Percentiles rank a stretch among this genome's conserved stretches.
Conservation (phyloP, 1,140 invertebrate species). For the Drosophila simulans region DNA sequence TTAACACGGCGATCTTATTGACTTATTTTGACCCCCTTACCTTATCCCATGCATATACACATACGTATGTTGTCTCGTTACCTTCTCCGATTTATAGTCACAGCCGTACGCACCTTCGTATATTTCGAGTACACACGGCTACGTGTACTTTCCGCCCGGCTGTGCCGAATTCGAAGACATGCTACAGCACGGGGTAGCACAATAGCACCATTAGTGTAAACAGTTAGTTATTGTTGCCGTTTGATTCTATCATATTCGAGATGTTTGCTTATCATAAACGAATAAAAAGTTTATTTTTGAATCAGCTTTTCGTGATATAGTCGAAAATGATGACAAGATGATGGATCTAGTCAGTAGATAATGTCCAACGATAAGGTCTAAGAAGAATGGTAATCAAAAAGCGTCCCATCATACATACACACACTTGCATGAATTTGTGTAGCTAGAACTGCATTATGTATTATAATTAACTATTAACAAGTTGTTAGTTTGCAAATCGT, state of each 20-base stretch:
- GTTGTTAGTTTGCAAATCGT: neutral
- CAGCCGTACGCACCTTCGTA: neutral
- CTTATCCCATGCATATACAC: neutral
- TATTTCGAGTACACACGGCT: conserved; percentile 4
- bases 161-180: neutral
- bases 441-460: neutral
- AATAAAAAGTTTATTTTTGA: too few relatives aligned
- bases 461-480: neutral
- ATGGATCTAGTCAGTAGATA: conserved; percentile 6
- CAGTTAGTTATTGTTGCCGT: too few relatives aligned
- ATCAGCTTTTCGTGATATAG: neutral
- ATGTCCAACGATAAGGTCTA: neutral
- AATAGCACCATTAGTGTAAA: neutral
- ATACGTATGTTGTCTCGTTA: neutral
- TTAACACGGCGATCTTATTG: conserved; percentile 7
- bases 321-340: neutral
- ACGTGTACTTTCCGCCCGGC: conserved; percentile 9
- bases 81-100: neutral
- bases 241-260: too few relatives aligned
- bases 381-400: neutral
- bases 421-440: neutral
- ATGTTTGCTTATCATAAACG: too few relatives aligned
- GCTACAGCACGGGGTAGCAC: neutral
- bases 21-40: conserved; percentile 1
- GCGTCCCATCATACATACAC: neutral